Evolutionary conservation across 1,140 invertebrate genomes (phyloP).

Genomic region (Drosophila orena): DNA sequence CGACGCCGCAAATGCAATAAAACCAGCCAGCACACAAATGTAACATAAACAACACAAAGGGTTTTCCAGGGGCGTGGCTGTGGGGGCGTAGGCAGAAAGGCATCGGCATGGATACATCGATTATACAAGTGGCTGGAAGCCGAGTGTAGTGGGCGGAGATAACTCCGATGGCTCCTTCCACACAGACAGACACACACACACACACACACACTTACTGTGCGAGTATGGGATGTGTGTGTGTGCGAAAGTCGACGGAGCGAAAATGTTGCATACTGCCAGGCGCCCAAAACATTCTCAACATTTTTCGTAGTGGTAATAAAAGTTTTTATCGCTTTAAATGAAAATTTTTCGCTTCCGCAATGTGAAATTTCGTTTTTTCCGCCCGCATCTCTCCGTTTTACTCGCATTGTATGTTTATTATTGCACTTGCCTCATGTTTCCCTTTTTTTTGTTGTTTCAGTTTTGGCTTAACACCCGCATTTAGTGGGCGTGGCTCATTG

Average conservation of each 20-base stretch:
- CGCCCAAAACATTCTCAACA: conserved; percentile 52
- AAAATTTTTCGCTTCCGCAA: conserved; percentile 55
- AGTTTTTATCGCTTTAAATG: conserved; percentile 76
- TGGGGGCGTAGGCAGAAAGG: conserved; percentile 56
- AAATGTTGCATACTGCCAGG: conserved; percentile 54
- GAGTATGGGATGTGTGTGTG: conserved; percentile 1
- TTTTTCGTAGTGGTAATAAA: conserved; percentile 69
- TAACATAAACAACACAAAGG: conserved; percentile 64
- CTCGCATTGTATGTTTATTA: conserved; percentile 33
- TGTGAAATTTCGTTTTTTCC: conserved; percentile 39
- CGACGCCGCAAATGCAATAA: conserved; percentile 67
- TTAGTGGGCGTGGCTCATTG: conserved; percentile 46
- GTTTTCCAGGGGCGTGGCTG: conserved; percentile 15
- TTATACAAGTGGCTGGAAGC: conserved; percentile 70
- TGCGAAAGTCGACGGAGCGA: conserved; percentile 23
- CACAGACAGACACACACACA: neutral
- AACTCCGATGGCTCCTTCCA: conserved; percentile 37
- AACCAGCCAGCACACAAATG: conserved; percentile 50
- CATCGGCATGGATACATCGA: conserved; percentile 78
- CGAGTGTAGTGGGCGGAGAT: conserved; percentile 46
- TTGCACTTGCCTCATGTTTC: conserved; percentile 14
- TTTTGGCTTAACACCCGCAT: conserved; percentile 11
- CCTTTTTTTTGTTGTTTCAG: neutral
- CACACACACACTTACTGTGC: neutral
- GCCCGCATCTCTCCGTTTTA: neutral